Conservation (phyloP, 2,797 vertebrate species). For the Heterohyrax brucei region DNA sequence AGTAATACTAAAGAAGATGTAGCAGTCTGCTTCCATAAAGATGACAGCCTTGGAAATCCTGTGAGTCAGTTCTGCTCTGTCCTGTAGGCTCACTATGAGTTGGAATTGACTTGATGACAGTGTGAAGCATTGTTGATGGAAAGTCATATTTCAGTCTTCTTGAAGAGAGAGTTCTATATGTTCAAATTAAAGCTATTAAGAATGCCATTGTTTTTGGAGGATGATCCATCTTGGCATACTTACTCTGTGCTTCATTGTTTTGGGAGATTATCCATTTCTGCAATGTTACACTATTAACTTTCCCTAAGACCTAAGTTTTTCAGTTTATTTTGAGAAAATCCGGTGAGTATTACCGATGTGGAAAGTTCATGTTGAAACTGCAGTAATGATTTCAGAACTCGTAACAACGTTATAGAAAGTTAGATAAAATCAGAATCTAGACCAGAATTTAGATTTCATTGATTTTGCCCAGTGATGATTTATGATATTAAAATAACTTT, state of each 20-base stretch:
- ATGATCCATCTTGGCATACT: background rate
- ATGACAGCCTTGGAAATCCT: too few relatives aligned
- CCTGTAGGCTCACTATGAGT: background rate
- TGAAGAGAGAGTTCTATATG: background rate
- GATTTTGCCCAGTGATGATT: background rate
- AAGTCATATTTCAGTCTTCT: background rate
- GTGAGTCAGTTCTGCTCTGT: too few relatives aligned
- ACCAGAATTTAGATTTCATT: background rate
- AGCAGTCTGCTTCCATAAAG: too few relatives aligned
- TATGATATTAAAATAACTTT: background rate
- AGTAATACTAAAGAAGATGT: too few relatives aligned
- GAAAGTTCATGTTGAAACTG: background rate
- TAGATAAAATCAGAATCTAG: background rate
- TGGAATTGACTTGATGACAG: background rate
- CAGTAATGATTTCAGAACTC: background rate
- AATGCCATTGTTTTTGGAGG: background rate
- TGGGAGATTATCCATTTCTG: background rate
- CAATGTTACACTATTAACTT: background rate
- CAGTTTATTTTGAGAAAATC: slow-evolving; percentile 40
- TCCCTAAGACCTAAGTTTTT: background rate
- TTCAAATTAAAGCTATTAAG: background rate
- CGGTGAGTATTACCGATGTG: background rate
- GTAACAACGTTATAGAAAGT: background rate
- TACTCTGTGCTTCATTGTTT: background rate
- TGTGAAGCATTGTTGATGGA: background rate